Evolutionary conservation across 2,888 invertebrate species (phyloP), one percentile per base, ranked within the genome.

Genomic region (Sisyra terminalis): DNA sequence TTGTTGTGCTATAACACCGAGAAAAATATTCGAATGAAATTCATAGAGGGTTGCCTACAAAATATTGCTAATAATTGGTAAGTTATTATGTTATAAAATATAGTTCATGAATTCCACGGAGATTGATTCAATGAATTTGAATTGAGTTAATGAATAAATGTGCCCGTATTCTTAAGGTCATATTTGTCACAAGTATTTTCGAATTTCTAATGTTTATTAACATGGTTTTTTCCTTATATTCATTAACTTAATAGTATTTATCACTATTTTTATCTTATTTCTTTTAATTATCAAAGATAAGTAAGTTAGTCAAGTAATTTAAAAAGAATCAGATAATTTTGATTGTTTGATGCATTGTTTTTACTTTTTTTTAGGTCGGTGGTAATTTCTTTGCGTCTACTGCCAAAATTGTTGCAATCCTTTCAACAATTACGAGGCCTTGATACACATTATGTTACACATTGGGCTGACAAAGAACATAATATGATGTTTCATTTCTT

Each of bases 401-500:
- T 94, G 46, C 92, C 93, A 10, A 93, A 93, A 60, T 61, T 94
- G 38, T 76, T 94, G 53, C 85, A 85, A 3, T 93, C 92, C 10
- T 90, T 90, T 63, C 85, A 88, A 64, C 87, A 88, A 57, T 78
- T 88, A 52, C 75, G 90, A 2, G 83, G 85, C 18, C 75, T 83
- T 65, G 87, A 88, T 56, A 86, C 85, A 55, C 87, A 87, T 63
- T 77, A 81, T 58, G 78, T 86, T 49, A 89, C 90, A 3, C 77
- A 88, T 64, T 93, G 92, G 92, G 92, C 92, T 4, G 92, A 93
- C 55, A 75, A 81, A 34, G 87, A 90, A 54, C 82, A 89, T 51
- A 78, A 83, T 51, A 90, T 94, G 92, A 87, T 90, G 84, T 76
- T 80, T 9, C 77, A 88, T 57, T 92, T 93, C 63, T 85, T 94